Base-by-base conservation (phyloP, 2,113 vertebrate species). In the Saccopteryx leptura region DNA sequence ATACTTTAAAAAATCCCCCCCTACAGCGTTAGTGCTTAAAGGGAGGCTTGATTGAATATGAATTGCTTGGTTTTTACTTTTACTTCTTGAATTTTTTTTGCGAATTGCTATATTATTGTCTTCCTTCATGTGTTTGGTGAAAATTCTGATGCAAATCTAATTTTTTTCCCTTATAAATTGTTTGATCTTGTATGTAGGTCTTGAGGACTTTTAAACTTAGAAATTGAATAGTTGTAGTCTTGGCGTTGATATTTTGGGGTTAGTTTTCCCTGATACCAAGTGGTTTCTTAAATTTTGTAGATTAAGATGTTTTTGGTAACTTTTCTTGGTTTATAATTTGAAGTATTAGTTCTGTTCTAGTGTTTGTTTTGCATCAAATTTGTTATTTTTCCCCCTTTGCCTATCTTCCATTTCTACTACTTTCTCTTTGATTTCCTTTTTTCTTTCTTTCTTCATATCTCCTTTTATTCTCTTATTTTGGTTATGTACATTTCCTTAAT, bases 301-400 rank as follows among this genome's bases (percentile, higher is more conserved):
- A 26, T 71, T 76, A 56, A 28, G 15, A 52, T 24, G 9, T n/a
- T 63, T 76, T 58, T 69, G 46, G 10, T 2, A 75, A 39, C 2
- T 52, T 79, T 96, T 88, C 13, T 85, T 95, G 18, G 12, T 72
- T 90, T 92, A 63, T 60, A 85, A 31, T 84, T 81, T 93, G 61
- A 61, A 75, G 5, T 66, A 61, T 71, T 86, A 52, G 6, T 48
- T 91, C 9, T 65, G 4, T 23, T 93, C 0, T 31, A 4, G 56
- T 89, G 9, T 86, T 86, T 79, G 9, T 63, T 88, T 56, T 74
- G 92, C 12, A 31, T 89, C 31, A 18, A 24, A 24, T 91, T 19
- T 46, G 5, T 61, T 39, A 63, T 50, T 12, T 84, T 75, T 88
- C 71, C 83, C 26, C 82, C 39, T 39, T 90, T 72, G 0, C 1